phyloP scores from a whole-genome alignment of 35 echinoderm and acorn worm species.

The Anneissia japonica region DNA sequence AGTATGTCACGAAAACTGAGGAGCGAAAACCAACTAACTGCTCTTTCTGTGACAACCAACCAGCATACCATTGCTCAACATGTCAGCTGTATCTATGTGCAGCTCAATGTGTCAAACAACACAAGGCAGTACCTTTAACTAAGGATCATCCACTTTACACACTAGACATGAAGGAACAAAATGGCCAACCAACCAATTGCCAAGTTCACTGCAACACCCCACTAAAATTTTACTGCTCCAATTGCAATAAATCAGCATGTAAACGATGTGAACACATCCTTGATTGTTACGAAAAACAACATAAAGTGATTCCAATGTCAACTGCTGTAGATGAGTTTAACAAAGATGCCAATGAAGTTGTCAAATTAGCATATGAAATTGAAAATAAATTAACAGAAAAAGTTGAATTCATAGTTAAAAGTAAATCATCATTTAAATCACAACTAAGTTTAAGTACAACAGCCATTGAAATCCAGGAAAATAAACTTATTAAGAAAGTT shows the following conservation, averaged over 20 bases:
- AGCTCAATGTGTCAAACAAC: background rate
- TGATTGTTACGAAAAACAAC: background rate
- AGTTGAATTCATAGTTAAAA: background rate
- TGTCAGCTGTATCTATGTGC: background rate
- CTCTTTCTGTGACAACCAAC: background rate
- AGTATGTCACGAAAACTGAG: background rate
- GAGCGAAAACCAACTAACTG: background rate
- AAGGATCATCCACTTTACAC: background rate
- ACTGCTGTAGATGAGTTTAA: background rate
- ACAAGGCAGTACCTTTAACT: background rate
- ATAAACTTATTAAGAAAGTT: background rate
- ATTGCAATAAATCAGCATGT: background rate
- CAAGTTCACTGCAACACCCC: background rate
- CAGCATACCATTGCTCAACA: background rate
- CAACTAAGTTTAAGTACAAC: background rate
- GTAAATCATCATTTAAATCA: background rate
- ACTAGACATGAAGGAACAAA: background rate
- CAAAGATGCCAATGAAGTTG: background rate
- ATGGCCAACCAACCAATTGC: background rate
- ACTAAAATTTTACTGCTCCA: background rate
- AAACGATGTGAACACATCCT: background rate
- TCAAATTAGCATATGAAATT: background rate
- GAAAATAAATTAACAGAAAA: background rate
- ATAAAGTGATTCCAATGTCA: background rate
- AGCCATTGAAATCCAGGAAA: background rate